Percentiles rank a stretch among this genome's conserved stretches.
Evolutionary conservation across 2,113 vertebrate genomes (phyloP).

Genomic region (Melanotaenia duboulayi): DNA sequence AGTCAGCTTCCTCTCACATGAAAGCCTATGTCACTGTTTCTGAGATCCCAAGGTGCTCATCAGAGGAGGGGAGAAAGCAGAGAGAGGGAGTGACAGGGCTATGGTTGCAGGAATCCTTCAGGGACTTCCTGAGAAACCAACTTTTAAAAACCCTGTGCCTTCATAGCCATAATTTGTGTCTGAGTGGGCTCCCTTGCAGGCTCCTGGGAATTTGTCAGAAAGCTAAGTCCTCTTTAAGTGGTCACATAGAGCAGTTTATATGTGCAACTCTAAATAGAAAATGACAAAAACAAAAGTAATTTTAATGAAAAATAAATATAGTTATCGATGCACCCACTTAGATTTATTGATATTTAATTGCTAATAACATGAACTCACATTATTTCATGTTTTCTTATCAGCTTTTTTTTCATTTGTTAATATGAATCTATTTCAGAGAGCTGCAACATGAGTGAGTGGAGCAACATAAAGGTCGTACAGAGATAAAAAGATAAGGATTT

Average conservation of each 20-base stretch:
- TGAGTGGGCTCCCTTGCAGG: constrained; percentile 23
- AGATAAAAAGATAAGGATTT: no score
- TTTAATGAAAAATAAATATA: no score
- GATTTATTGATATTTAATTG: no score
- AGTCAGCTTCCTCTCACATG: constrained; percentile 54
- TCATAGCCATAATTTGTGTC: constrained; percentile 63
- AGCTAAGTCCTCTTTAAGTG: constrained; percentile 24
- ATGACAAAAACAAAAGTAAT: no score
- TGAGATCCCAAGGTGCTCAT: constrained; percentile 66
- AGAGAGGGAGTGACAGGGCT: constrained; percentile 40
- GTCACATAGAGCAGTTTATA: constrained; percentile 8
- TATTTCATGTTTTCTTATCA: no score
- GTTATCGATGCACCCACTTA: no score
- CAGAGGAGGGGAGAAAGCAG: constrained; percentile 10
- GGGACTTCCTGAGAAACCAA: constrained; percentile 55
- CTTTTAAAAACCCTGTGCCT: constrained; percentile 42
- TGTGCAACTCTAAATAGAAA: no score
- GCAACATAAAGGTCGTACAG: no score
- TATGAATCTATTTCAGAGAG: no score
- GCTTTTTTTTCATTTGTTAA: no score
- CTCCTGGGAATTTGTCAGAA: constrained; percentile 38
- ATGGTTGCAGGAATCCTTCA: constrained; percentile 60
- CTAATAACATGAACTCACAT: no score
- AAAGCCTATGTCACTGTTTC: constrained; percentile 59
- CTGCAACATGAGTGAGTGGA: no score